Percentiles rank a stretch among this genome's conserved stretches.
Conservation (phyloP, 2,113 vertebrate species). For the Progne subis region DNA sequence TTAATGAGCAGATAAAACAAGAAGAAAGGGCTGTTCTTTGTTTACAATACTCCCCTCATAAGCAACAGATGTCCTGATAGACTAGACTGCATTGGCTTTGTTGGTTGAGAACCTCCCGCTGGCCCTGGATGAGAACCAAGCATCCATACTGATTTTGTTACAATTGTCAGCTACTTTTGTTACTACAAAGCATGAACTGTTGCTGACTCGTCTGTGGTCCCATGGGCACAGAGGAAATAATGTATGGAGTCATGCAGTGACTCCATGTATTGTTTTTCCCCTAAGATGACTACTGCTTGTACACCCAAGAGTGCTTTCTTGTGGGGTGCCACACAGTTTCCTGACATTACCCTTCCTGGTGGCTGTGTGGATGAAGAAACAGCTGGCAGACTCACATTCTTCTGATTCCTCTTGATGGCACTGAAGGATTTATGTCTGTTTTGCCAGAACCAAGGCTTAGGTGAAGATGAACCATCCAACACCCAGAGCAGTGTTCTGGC, state of each 20-base stretch:
- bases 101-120: slow-evolving; percentile 66
- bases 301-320: not conserved
- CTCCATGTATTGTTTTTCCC: slow-evolving; percentile 29
- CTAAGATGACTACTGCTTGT: slow-evolving; percentile 31
- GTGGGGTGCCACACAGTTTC: slow-evolving; percentile 26
- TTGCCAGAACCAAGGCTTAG: not conserved
- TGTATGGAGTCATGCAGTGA: slow-evolving; percentile 51
- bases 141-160: slow-evolving; percentile 66
- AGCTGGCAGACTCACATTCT: not conserved
- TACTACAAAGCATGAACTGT: slow-evolving; percentile 54
- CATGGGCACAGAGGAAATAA: slow-evolving; percentile 38
- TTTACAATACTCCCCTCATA: slow-evolving; percentile 66
- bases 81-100: slow-evolving; percentile 66
- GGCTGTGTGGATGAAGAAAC: not conserved
- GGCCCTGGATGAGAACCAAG: slow-evolving; percentile 67
- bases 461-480: not conserved
- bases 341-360: not conserved
- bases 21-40: slow-evolving; percentile 61
- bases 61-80: slow-evolving; percentile 73
- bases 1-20: slow-evolving; percentile 63
- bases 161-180: slow-evolving; percentile 66
- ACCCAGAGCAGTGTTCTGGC: not conserved
- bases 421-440: not conserved
- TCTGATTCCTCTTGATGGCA: not conserved
- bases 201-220: slow-evolving; percentile 60